Base-by-base conservation (phyloP, 1,140 invertebrate species). In the Papilio dardanus region DNA sequence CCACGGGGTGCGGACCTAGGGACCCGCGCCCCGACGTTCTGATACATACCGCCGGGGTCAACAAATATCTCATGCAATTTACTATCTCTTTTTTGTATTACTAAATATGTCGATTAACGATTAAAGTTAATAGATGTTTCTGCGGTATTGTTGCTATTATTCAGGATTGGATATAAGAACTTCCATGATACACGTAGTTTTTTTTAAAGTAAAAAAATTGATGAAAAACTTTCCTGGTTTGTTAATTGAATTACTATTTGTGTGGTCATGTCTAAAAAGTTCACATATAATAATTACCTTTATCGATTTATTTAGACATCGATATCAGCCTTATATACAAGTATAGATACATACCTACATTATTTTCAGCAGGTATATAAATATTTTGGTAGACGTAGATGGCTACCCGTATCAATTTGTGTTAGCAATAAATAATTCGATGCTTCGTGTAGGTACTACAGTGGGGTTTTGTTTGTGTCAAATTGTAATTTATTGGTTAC, bases 401-500 rank as follows among this genome's bases (percentile, higher is more conserved):
- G 37, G 28, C 30, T 73, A 73, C 71, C 71, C 46, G 71, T 54
- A 73, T 73, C 74, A 74, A 77, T 68, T 58, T 77, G 78, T 81
- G 77, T 86, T 86, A 81, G 86, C 79, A 85, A 92, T 92, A 92
- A 90, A 90, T 90, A 89, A 90, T 90, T 89, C 88, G 76, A 76
- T 78, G 81, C 83, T 82, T 84, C 87, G 83, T 86, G 85, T 86
- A 73, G 71, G 71, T 73, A 81, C 80, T 81, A 79, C 82, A 83
- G 86, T 84, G 84, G 87, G 87, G 87, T 89, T 90, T 92, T 92
- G 88, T 92, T 90, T 89, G 85, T 88, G 88, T 92, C 88, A 92
- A 92, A 90, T 90, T 90, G 88, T 92, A 92, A 92, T 92, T 90
- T 92, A 92, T 92, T 85, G 88, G 88, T 87, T 89, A 86, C 86